Percentiles rank a stretch among this genome's conserved stretches.
These are phyloP conservation scores for Dreissena polymorpha DNA, from an alignment of 1,140 invertebrate species.

Conservation along the genomic window DNA sequence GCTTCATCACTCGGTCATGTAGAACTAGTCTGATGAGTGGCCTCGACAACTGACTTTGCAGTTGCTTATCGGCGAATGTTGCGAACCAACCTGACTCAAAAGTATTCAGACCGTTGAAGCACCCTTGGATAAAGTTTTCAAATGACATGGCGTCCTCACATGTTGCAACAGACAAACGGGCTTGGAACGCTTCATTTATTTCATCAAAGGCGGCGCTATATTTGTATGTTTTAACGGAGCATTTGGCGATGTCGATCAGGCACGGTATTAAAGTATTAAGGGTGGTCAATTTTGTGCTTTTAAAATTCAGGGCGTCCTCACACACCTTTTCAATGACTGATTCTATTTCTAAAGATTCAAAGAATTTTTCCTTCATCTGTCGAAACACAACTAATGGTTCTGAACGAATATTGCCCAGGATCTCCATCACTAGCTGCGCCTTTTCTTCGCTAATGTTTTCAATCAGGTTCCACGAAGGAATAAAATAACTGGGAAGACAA, in stretches of 20 bases:
- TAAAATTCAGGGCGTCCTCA: not conserved
- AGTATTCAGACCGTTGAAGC: constrained; percentile 18
- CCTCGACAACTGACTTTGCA: constrained; percentile 37
- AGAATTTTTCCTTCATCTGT: not conserved
- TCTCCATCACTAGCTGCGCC: constrained; percentile 5
- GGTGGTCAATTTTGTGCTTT: constrained; percentile 5
- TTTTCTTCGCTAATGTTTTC: constrained; percentile 8
- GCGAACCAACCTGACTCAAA: constrained; percentile 23
- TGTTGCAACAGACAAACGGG: constrained; percentile 33
- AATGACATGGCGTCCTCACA: constrained; percentile 41
- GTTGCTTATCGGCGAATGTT: constrained; percentile 21
- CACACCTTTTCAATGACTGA: constrained; percentile 13
- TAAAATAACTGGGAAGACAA: constrained; percentile 39
- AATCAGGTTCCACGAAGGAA: constrained; percentile 27
- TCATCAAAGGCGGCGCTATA: constrained; percentile 14
- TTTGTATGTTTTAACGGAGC: not conserved
- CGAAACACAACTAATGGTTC: constrained; percentile 21
- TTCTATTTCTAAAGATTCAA: not conserved
- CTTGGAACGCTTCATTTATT: constrained; percentile 24
- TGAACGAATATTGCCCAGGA: constrained; percentile 3
- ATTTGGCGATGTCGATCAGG: constrained; percentile 14
- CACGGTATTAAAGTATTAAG: constrained; percentile 21
- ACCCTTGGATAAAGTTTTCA: constrained; percentile 27
- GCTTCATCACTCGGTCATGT: not conserved
- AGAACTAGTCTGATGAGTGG: constrained; percentile 24